Evolutionary conservation across 2,797 vertebrate genomes (phyloP).

Genomic region (Fundulus diaphanus): DNA sequence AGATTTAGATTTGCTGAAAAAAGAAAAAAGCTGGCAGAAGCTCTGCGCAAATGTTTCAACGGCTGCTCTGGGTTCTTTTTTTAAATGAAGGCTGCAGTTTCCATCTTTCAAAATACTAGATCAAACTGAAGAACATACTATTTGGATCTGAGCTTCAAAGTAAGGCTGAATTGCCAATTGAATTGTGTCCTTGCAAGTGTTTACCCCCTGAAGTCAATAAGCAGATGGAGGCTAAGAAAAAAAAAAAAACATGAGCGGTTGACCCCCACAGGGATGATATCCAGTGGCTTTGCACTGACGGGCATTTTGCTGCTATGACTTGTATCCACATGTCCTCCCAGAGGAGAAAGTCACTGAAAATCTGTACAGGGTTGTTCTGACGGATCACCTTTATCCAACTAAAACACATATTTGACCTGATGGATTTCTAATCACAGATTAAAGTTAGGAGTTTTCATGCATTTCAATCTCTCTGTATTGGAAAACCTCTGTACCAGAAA

Average conservation of each 20-base stretch:
- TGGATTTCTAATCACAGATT: too few species aligned
- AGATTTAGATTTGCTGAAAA: slow-evolving; percentile 65
- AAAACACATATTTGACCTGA: background rate
- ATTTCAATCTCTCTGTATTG: too few species aligned
- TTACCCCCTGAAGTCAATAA: background rate
- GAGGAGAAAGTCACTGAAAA: background rate
- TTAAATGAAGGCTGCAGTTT: slow-evolving; percentile 37
- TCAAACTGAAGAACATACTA: slow-evolving; percentile 9
- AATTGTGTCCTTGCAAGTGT: slow-evolving; percentile 10
- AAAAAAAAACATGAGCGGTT: slow-evolving; percentile 5
- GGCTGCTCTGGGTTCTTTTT: slow-evolving; percentile 59
- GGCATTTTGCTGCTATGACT: background rate
- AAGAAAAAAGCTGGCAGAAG: slow-evolving; percentile 47
- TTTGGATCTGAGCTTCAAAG: slow-evolving; percentile 13
- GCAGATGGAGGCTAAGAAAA: slow-evolving; percentile 13
- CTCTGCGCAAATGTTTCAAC: slow-evolving; percentile 47
- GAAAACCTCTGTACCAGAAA: too few species aligned
- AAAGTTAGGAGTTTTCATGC: too few species aligned
- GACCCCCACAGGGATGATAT: slow-evolving; percentile 2
- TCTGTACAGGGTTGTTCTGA: too few species aligned
- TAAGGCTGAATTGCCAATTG: slow-evolving; percentile 13
- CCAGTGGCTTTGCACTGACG: background rate
- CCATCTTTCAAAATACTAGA: slow-evolving; percentile 24
- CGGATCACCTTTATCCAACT: background rate
- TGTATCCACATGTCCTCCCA: background rate